Base-by-base conservation (phyloP, 2,797 vertebrate genomes). In the Sebastolobus altivelis region DNA sequence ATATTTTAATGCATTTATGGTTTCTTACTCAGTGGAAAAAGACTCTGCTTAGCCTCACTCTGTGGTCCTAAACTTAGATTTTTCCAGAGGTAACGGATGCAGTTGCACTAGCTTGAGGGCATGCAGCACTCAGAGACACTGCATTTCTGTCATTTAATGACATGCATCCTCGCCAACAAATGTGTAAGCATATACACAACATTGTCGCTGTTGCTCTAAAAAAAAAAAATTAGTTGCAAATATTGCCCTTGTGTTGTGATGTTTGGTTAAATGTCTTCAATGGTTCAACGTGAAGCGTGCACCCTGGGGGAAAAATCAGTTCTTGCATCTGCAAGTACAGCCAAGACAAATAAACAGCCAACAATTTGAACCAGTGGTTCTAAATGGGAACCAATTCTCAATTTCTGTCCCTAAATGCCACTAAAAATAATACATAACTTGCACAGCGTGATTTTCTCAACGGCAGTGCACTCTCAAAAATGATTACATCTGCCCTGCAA, bases 211-310 rank as follows among this genome's bases (percentile, higher is more conserved):
- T 35, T 29, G 0, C 13, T 31, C 25, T 6, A 49, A 79, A 65
- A 14, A 2, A 78, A 55, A 65, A 14, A 2, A 78, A 55, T 18
- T 0, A 49, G 35, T 8, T 16, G 8, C n/a, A 49, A 74, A 14
- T 12, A 33, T 16, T 60, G 0, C 22, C 20, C 46, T 5, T 29
- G 7, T 20, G 2, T 49, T 55, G 8, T 14, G 5, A 65, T 27
- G 37, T 56, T 38, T 74, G 31, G 16, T 40, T 70, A 72, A 74
- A 61, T 12, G 38, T 33, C n/a, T 62, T 54, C 20, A 71, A 9
- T 12, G 25, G 9, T 55, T 61, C 54, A 31, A 33, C 18, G 13
- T 46, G 33, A 40, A 59, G 8, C 27, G 68, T 38, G 25, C 22
- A 54, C 58, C 3, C 5, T 61, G 29, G 8, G 33, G 7, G 56